These are phyloP conservation scores for Drosophila trapezifrons DNA, from an alignment of 1,140 invertebrate species.

Conservation along the genomic window DNA sequence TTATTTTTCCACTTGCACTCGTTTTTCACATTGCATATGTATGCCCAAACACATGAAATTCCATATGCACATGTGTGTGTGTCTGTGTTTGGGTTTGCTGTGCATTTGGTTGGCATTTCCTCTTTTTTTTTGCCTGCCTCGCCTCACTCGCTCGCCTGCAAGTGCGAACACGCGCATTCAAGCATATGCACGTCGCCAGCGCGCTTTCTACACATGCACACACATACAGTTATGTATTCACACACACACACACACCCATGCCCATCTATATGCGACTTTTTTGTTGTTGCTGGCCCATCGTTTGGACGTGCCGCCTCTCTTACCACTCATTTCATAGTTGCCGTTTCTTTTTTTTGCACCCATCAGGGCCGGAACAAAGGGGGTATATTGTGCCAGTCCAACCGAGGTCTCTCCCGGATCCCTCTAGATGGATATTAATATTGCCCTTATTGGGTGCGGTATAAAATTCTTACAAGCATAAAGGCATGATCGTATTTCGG, in stretches of 20 bases:
- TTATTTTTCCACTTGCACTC: conserved; percentile 82
- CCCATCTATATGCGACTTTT: conserved; percentile 52
- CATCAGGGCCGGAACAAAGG: neutral
- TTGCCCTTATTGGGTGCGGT: too few species aligned
- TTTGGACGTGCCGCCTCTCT: conserved; percentile 74
- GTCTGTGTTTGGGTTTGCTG: conserved; percentile 63
- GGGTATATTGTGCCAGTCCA: neutral
- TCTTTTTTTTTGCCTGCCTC: conserved; percentile 12
- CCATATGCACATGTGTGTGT: conserved; percentile 28
- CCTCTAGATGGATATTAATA: neutral
- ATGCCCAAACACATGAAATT: conserved; percentile 16
- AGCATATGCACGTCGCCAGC: conserved; percentile 72
- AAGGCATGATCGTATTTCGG: too few species aligned
- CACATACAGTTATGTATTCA: conserved; percentile 6
- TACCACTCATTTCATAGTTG: conserved; percentile 67
- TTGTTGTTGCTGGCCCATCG: conserved; percentile 60
- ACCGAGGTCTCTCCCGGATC: neutral
- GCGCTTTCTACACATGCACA: conserved; percentile 45
- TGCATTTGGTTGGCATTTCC: conserved; percentile 63
- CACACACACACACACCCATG: conserved; percentile 28
- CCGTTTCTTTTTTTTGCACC: conserved; percentile 38
- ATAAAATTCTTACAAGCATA: too few species aligned
- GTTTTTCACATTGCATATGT: conserved; percentile 47
- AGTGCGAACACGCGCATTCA: conserved; percentile 82
- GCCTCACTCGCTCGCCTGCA: conserved; percentile 60